phyloP scores from a whole-genome alignment of 2,113 vertebrate genomes.

The Gavia stellata region DNA sequence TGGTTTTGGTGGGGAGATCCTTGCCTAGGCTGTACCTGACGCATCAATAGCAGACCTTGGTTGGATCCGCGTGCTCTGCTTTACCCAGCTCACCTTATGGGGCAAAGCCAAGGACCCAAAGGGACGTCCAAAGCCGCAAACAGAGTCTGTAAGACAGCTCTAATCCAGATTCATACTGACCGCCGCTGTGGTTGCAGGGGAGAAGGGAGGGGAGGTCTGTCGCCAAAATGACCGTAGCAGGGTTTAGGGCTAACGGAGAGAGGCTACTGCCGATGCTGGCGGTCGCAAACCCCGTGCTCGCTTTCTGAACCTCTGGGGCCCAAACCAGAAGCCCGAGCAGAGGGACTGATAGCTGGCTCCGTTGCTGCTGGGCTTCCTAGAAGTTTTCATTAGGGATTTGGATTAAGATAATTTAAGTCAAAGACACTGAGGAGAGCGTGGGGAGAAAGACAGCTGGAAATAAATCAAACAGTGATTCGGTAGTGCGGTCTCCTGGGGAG shows the following conservation, averaged over 20 bases:
- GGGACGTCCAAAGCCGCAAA: background rate
- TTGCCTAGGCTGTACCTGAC: background rate
- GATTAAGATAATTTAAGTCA: background rate
- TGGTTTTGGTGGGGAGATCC: background rate
- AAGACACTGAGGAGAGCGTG: background rate
- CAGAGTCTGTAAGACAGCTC: background rate
- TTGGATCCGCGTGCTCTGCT: background rate
- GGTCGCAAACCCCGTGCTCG: accelerated
- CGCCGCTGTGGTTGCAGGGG: background rate
- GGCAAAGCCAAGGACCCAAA: background rate
- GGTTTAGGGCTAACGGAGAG: background rate
- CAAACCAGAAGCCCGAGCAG: background rate
- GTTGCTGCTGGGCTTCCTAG: background rate
- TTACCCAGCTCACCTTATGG: background rate
- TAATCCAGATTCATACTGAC: background rate
- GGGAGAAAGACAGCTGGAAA: background rate
- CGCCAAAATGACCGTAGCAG: background rate
- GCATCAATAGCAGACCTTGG: background rate
- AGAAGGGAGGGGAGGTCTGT: background rate
- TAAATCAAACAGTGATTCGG: accelerated
- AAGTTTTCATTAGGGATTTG: background rate
- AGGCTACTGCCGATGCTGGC: background rate
- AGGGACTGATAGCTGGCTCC: background rate
- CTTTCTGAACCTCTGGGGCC: background rate
- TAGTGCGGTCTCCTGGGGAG: background rate